These are phyloP conservation scores for Cavia aperea DNA, from an alignment of 2,113 vertebrate species.

Conservation along the genomic window DNA sequence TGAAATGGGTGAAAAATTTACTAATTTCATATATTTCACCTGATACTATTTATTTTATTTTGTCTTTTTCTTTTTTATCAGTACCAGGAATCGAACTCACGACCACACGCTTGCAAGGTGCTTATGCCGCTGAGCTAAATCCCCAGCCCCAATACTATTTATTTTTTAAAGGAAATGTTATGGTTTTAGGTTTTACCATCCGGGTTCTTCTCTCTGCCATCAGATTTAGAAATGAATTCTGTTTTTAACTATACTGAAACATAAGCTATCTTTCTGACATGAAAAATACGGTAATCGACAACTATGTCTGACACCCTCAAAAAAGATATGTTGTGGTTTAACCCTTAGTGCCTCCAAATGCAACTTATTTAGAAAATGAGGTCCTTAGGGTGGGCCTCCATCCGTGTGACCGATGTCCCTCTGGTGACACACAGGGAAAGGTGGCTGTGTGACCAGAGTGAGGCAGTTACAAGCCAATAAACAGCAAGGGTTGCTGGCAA, in stretches of 20 bases:
- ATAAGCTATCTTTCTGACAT: background rate
- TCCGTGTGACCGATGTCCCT: background rate
- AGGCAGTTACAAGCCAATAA: background rate
- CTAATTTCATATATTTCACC: background rate
- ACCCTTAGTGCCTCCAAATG: background rate
- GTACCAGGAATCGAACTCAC: no score
- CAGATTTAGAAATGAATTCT: background rate
- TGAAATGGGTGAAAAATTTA: background rate
- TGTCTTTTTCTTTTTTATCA: no score
- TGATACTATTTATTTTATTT: background rate
- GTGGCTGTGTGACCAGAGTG: background rate
- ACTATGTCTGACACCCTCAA: background rate
- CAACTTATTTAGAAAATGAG: background rate
- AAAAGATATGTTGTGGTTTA: background rate
- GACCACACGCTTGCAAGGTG: no score
- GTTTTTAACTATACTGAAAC: background rate
- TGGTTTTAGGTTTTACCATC: slow-evolving; percentile 8
- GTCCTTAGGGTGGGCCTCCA: background rate
- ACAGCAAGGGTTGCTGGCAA: background rate
- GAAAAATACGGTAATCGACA: background rate
- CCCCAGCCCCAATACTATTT: background rate
- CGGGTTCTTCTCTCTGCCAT: background rate
- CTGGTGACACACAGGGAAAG: background rate
- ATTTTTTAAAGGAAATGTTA: slow-evolving; percentile 23
- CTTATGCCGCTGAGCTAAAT: no score